A percentile compares a stretch with the other conserved stretches of the same genome.
These are phyloP conservation scores for Galerucella pusilla DNA, from an alignment of 2,888 invertebrate genomes.

Conservation along the genomic window DNA sequence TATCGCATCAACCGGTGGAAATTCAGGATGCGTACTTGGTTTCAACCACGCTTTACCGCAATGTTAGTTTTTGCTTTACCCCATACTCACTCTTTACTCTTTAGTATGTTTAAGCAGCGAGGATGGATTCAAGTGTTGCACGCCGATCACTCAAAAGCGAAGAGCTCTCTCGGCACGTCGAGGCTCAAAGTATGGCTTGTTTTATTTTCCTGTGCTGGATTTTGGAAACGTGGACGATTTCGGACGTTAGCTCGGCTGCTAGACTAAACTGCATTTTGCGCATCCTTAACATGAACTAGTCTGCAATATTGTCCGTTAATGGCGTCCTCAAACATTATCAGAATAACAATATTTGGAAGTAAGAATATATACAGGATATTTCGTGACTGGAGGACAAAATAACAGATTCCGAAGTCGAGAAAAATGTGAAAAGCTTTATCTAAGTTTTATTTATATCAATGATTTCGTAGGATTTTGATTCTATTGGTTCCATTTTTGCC, in stretches of 20 bases:
- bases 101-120: conserved; percentile 15
- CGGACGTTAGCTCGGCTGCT: neutral
- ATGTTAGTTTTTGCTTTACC: conserved; percentile 35
- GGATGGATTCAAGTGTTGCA: conserved; percentile 22
- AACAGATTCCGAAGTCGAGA: no score
- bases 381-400: no score
- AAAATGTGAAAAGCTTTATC: no score
- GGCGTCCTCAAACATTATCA: neutral
- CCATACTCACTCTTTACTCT: neutral
- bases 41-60: conserved; percentile 37
- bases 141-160: conserved; percentile 16
- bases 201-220: conserved; percentile 5
- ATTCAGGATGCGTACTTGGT: conserved; percentile 37
- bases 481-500: no score
- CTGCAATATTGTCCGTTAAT: neutral
- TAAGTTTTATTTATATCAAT: no score
- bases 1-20: conserved; percentile 26
- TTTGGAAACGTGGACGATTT: conserved; percentile 16
- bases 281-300: neutral
- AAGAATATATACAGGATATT: no score
- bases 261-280: neutral
- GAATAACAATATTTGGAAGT: neutral
- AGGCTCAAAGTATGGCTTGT: neutral
- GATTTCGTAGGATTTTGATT: no score
- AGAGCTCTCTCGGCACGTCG: neutral